phyloP scores from a whole-genome alignment of 2,113 vertebrate species.

The Thamnaconus septentrionalis region DNA sequence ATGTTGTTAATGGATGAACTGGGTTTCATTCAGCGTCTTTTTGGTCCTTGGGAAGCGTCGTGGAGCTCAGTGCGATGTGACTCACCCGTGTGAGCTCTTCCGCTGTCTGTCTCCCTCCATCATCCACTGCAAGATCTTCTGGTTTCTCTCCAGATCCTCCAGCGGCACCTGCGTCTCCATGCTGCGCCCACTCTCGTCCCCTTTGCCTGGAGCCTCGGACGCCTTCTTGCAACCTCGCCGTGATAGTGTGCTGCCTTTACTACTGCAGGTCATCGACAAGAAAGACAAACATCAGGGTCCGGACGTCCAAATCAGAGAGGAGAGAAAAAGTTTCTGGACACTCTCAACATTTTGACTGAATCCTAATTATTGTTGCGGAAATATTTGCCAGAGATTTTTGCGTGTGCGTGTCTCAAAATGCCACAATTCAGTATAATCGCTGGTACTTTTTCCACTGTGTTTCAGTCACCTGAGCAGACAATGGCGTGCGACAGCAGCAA shows the following conservation, averaged over 20 bases:
- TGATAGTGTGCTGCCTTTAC: conserved; percentile 81
- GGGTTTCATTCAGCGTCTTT: too few species aligned
- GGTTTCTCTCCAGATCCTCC: conserved; percentile 88
- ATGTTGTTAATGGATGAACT: too few species aligned
- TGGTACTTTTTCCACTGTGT: conserved; percentile 27
- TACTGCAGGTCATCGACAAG: conserved; percentile 69
- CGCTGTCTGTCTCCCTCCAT: conserved; percentile 93
- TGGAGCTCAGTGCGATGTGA: not conserved
- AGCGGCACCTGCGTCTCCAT: conserved; percentile 80
- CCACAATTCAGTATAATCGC: not conserved
- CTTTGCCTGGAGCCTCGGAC: conserved; percentile 77
- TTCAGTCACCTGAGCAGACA: not conserved
- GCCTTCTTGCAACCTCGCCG: conserved; percentile 85
- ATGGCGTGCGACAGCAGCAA: not conserved
- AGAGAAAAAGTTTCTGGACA: too few species aligned
- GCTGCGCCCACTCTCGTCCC: conserved; percentile 65
- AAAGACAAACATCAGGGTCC: not conserved
- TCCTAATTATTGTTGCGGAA: too few species aligned
- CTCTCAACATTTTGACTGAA: too few species aligned
- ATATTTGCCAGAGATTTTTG: too few species aligned
- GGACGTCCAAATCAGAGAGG: not conserved
- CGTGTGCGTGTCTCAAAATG: too few species aligned
- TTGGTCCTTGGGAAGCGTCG: too few species aligned
- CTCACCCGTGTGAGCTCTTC: conserved; percentile 87
- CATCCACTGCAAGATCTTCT: conserved; percentile 98